Base-by-base conservation (phyloP, 2,888 invertebrate species). In the Chesias legatella region DNA sequence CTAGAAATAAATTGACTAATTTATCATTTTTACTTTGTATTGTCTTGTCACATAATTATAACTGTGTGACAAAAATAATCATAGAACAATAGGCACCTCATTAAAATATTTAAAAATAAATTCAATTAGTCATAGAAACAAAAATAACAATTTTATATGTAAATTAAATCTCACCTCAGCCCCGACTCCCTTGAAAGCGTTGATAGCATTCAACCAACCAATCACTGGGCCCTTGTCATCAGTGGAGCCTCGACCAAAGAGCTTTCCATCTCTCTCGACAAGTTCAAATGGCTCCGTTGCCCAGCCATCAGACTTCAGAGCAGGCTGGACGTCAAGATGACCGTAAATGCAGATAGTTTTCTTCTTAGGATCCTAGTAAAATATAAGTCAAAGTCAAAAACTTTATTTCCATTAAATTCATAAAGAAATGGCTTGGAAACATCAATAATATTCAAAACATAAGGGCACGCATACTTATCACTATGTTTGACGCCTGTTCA, bases 251-350 rank as follows among this genome's bases (percentile, higher is more conserved):
- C 99, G 90, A 0, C 98, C 98, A 84, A 89, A 98, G 25, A 98
- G 84, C 73, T 97, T 98, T 1, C 92, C 96, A 85, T 98, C 91
- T 45, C 92, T 92, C 73, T 98, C 97, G 10, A 93, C 93, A 39
- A 99, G 85, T 11, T 91, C 92, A 86, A 99, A 99, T 0, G 99
- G 99, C 45, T 99, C 97, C 0, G 97, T 94, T 53, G 95, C 90
- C 99, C 99, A 99, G 0, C 98, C 99, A 88, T 98, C 98, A 48
- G 94, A 94, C 70, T 92, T 93, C 20, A 93, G 76, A 0, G 99
- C 99, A 6, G 99, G 99, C 75, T 99, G 99, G 0, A 99, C 99
- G 89, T 99, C 99, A 67, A 99, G 90, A 84, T 99, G 99, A 0
- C 99, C 99, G 78, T 99, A 99, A 41, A 99, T 90, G 42, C 96